Evolutionary conservation across 2,888 invertebrate genomes (phyloP), one percentile per base, ranked within the genome.

Genomic region (Gandaritis pyraliata): DNA sequence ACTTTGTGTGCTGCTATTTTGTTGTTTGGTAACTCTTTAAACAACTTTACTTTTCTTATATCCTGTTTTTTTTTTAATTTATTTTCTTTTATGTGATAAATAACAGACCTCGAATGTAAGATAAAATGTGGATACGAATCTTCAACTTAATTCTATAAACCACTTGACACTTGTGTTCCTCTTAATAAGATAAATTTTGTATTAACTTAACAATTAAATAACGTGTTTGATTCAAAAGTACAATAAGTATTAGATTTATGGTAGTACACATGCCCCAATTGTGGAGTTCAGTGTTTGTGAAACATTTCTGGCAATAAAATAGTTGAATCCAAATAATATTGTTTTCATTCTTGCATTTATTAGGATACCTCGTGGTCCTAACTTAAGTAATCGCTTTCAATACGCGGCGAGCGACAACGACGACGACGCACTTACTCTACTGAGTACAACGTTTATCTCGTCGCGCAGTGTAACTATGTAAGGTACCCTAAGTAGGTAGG

Each of bases 271-370:
- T 76, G 47, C 82, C 81, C 78, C 74, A 73, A 73, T 69, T 68
- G 77, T 82, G 83, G 82, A 86, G 86, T 69, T 85, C 76, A 83
- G 88, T 90, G 88, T 90, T 88, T 88, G 85, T 89, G 83, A 90
- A 89, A 90, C 86, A 82, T 90, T 91, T 90, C 90, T 87, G 89
- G 92, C 90, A 92, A 92, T 92, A 92, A 91, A 90, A 91, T 88
- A 92, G 91, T 92, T 86, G 88, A 89, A 90, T 82, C 80, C 63
- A 74, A 52, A 78, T 70, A 57, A 65, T 58, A 64, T 71, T 72
- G 74, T 74, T 76, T 79, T 79, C 69, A 72, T 75, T 71, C 12
- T 46, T 11, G 8, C 33, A 33, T 33, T 7, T 10, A 33, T 8
- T 33, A 33, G 33, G 33, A n/a, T 23, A 23, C 23, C 23, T n/a